Percentiles rank a stretch among this genome's conserved stretches.
Conservation (phyloP, 2,113 vertebrate genomes). For the Lampris incognitus region DNA sequence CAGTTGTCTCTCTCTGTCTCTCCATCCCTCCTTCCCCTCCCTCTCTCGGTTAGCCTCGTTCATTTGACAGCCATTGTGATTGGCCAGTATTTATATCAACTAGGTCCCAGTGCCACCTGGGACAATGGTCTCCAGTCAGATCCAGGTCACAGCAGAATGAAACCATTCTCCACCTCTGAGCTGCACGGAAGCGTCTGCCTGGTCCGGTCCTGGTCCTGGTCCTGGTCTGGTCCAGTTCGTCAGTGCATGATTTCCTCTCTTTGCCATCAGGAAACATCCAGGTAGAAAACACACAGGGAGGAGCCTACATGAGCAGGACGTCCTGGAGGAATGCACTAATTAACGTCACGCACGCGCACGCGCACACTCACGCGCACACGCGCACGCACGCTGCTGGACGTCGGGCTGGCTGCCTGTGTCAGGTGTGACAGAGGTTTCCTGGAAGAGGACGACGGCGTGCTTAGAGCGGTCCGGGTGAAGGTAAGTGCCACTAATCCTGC, state of each 20-base stretch:
- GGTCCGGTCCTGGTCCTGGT: conserved; percentile 33
- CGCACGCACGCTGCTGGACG: conserved; percentile 52
- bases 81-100: conserved; percentile 86
- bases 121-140: conserved; percentile 81
- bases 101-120: conserved; percentile 85
- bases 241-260: conserved; percentile 45
- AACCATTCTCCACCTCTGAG: conserved; percentile 63
- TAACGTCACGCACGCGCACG: conserved; percentile 33
- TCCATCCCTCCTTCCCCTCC: conserved; percentile 39
- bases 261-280: conserved; percentile 47
- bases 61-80: conserved; percentile 76
- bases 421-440: no score
- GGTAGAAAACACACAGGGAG: conserved; percentile 27
- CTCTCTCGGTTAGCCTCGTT: conserved; percentile 74
- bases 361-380: conserved; percentile 2
- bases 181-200: conserved; percentile 57
- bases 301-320: conserved; percentile 42
- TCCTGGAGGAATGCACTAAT: conserved; percentile 61
- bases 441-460: no score
- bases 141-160: conserved; percentile 79
- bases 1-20: conserved; percentile 35
- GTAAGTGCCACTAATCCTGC: no score
- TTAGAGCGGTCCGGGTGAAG: no score
- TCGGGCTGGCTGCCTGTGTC: no score
- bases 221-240: conserved; percentile 30